Evolutionary conservation across 2,888 invertebrate genomes (phyloP).

Genomic region (Troides aeacus): DNA sequence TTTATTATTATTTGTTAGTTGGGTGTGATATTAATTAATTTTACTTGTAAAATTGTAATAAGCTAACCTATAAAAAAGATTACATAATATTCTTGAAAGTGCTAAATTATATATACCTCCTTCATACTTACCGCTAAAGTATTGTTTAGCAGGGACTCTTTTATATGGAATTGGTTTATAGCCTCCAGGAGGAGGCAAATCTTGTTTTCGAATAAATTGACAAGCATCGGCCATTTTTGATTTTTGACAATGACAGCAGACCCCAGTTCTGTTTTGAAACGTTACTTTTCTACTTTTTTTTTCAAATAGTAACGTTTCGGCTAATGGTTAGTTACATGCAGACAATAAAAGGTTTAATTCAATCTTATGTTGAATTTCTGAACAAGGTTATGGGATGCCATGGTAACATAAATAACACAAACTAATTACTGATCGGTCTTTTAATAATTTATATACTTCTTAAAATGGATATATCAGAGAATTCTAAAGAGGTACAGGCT

Average conservation of each 20-base stretch:
- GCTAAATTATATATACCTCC: background rate
- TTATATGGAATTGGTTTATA: slow-evolving; percentile 88
- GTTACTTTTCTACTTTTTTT: background rate
- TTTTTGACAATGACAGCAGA: slow-evolving; percentile 29
- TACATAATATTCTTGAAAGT: slow-evolving; percentile 56
- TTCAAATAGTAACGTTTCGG: background rate
- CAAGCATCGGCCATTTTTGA: slow-evolving; percentile 59
- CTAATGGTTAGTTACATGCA: background rate
- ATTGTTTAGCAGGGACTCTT: slow-evolving; percentile 85
- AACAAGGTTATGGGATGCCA: slow-evolving; percentile 6
- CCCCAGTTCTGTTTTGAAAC: background rate
- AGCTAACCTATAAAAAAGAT: slow-evolving; percentile 53
- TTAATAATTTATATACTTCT: background rate
- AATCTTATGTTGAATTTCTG: background rate
- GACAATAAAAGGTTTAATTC: background rate
- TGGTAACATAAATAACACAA: slow-evolving; percentile 8
- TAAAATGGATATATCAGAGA: slow-evolving; percentile 38
- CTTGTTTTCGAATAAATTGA: slow-evolving; percentile 81
- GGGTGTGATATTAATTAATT: background rate
- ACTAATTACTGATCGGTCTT: background rate
- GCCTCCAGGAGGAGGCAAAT: slow-evolving; percentile 96
- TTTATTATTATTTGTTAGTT: background rate
- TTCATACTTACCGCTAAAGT: slow-evolving; percentile 82
- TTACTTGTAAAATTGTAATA: background rate
- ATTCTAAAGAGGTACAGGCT: slow-evolving; percentile 54